Conservation (phyloP, 2,797 vertebrate species). For the Distichodus sexfasciatus region DNA sequence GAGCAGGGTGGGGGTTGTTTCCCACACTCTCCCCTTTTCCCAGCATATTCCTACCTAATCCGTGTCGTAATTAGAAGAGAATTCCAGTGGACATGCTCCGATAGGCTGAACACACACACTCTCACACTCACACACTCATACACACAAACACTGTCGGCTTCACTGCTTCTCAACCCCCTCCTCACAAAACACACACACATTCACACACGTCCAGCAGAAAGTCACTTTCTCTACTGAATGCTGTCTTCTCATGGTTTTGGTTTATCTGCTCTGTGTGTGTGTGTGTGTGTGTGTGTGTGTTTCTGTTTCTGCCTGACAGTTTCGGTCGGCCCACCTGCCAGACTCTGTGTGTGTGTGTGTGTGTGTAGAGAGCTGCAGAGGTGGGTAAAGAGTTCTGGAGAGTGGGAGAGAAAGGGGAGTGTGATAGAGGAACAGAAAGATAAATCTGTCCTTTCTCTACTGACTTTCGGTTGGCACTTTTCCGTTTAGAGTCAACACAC, state of each 20-base stretch:
- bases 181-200: background rate
- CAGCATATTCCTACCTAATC: conserved; percentile 78
- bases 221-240: too few species aligned
- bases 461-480: conserved; percentile 31
- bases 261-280: conserved; percentile 2
- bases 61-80: conserved; percentile 81
- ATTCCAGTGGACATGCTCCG: conserved; percentile 66
- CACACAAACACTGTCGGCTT: background rate
- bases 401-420: background rate
- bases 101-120: conserved; percentile 9
- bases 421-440: background rate
- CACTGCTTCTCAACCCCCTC: background rate
- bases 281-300: conserved; percentile 22
- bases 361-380: background rate
- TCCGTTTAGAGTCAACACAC: background rate
- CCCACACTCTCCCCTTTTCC: conserved; percentile 78
- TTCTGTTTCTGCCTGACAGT: background rate
- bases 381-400: background rate
- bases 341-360: background rate
- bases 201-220: too few species aligned
- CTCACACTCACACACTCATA: conserved; percentile 20
- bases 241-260: background rate
- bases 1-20: conserved; percentile 57
- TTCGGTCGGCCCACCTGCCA: conserved; percentile 25
- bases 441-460: background rate